Evolutionary conservation across 2,888 invertebrate genomes (phyloP).

Genomic region (Idaea aversata): DNA sequence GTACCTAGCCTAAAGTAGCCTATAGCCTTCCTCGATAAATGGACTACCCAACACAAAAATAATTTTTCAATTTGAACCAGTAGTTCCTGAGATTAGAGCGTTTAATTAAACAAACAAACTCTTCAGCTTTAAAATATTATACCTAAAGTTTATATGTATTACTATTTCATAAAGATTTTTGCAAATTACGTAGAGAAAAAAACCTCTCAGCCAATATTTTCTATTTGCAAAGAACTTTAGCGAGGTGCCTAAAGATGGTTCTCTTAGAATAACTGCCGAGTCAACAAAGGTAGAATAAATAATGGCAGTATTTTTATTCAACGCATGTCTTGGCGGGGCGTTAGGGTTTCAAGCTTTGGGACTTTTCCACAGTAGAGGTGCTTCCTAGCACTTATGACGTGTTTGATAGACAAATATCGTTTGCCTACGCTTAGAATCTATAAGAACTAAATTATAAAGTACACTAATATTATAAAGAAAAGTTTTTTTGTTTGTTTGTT

Average conservation of each 20-base stretch:
- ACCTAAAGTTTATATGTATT: too few relatives aligned
- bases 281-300: slow-evolving; percentile 53
- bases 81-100: too few relatives aligned
- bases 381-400: slow-evolving; percentile 7
- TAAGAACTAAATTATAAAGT: too few relatives aligned
- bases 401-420: neutral
- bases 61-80: too few relatives aligned
- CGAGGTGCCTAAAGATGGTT: slow-evolving; percentile 37
- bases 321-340: slow-evolving; percentile 44
- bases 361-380: slow-evolving; percentile 19
- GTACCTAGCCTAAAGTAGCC: too few relatives aligned
- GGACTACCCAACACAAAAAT: too few relatives aligned
- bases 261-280: slow-evolving; percentile 41
- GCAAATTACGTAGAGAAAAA: slow-evolving; percentile 27
- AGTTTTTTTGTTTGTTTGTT: too few relatives aligned
- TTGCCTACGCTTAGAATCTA: too few relatives aligned
- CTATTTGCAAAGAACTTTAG: slow-evolving; percentile 44
- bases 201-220: slow-evolving; percentile 50
- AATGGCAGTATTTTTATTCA: slow-evolving; percentile 55
- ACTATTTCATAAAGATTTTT: slow-evolving; percentile 17
- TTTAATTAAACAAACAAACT: too few relatives aligned
- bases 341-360: slow-evolving; percentile 30
- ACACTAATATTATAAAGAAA: too few relatives aligned
- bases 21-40: too few relatives aligned
- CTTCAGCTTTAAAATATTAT: too few relatives aligned